Evolutionary conservation across 2,888 invertebrate species (phyloP).

Genomic region (Andrena bucephala): DNA sequence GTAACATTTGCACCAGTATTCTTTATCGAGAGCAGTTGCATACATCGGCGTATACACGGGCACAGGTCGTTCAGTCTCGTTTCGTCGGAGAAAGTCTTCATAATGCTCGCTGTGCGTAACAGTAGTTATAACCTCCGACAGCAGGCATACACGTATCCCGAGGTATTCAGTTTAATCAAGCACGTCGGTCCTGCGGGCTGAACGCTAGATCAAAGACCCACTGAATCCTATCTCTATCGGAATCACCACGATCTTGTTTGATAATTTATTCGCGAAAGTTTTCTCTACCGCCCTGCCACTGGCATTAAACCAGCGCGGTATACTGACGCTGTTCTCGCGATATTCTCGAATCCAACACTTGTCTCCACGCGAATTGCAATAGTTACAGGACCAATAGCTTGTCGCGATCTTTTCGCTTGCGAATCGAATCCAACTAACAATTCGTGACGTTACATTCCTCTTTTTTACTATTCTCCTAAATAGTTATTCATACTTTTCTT

Average conservation of each 20-base stretch:
- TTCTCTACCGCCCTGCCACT: conserved; percentile 31
- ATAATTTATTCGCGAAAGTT: conserved; percentile 27
- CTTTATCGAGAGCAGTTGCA: conserved; percentile 46
- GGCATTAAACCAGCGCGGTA: conserved; percentile 35
- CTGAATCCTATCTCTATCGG: neutral
- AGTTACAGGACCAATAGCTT: neutral
- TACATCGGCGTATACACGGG: conserved; percentile 47
- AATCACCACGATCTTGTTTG: conserved; percentile 22
- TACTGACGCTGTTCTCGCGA: conserved; percentile 21
- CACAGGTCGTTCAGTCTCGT: conserved; percentile 42
- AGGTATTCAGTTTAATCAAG: conserved; percentile 15
- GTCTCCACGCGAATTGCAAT: conserved; percentile 7
- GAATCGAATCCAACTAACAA: neutral
- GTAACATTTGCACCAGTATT: conserved; percentile 35
- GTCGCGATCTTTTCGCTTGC: neutral
- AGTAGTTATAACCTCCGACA: conserved; percentile 65
- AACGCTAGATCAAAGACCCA: conserved; percentile 16
- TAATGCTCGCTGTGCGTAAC: conserved; percentile 60
- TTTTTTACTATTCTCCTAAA: neutral
- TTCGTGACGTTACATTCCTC: neutral
- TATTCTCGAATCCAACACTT: conserved; percentile 27
- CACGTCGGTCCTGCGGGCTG: conserved; percentile 23
- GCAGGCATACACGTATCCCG: conserved; percentile 30
- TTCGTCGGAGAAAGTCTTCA: conserved; percentile 67
- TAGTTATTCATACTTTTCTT: too few species aligned